These are phyloP conservation scores for Hippocampus guttulatus DNA, from an alignment of 2,113 vertebrate genomes.

Conservation along the genomic window DNA sequence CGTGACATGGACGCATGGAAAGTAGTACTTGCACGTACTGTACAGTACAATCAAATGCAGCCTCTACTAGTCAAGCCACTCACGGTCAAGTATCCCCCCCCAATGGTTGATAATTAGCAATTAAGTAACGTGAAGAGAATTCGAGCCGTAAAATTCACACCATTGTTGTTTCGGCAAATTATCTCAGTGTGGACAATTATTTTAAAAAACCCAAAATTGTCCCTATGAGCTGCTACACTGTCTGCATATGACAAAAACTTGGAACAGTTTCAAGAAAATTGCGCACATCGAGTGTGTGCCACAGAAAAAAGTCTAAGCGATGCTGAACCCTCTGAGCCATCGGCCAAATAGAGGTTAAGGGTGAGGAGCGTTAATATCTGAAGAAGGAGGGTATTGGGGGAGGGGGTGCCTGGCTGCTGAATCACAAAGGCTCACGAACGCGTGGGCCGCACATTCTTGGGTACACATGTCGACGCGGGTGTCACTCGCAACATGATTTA, in stretches of 20 bases:
- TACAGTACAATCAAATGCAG: conserved; percentile 40
- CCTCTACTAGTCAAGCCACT: neutral
- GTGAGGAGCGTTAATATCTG: conserved; percentile 56
- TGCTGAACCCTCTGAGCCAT: conserved; percentile 38
- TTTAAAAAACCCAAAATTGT: neutral
- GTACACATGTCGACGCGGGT: conserved; percentile 41
- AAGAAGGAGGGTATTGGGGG: conserved; percentile 67
- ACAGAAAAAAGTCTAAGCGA: neutral
- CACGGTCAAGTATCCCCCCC: too few relatives aligned
- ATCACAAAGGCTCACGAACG: conserved; percentile 74
- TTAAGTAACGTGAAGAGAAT: too few relatives aligned
- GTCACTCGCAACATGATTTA: neutral
- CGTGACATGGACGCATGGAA: conserved; percentile 24
- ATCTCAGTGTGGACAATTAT: neutral
- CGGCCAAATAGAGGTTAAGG: conserved; percentile 53
- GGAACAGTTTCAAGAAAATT: conserved; percentile 9
- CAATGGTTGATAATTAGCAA: too few relatives aligned
- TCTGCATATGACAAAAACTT: neutral
- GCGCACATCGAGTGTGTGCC: too few relatives aligned
- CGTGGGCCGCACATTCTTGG: conserved; percentile 68
- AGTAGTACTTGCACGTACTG: conserved; percentile 23
- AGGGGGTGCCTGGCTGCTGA: conserved; percentile 60
- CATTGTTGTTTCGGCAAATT: neutral
- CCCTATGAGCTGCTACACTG: neutral
- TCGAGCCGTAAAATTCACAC: too few relatives aligned